Percentiles rank a stretch among this genome's conserved stretches.
Evolutionary conservation across 2,888 invertebrate genomes (phyloP).

Genomic region (Tetheella fluctuosa): DNA sequence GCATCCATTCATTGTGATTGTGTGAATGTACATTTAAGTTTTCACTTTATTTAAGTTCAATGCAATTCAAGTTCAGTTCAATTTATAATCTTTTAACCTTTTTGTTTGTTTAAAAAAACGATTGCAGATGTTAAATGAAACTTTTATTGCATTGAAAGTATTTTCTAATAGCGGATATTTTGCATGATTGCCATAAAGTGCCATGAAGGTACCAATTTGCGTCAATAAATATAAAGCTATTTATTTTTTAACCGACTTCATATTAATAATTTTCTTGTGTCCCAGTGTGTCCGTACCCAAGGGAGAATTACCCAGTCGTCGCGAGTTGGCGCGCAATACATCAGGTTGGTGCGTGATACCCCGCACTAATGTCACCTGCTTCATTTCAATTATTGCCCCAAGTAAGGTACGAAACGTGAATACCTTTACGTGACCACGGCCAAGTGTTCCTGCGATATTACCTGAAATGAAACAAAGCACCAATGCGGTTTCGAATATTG

Average conservation of each 20-base stretch:
- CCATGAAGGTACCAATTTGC: too few species aligned
- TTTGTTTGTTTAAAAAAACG: too few species aligned
- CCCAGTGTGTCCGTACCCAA: not conserved
- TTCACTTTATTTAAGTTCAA: not conserved
- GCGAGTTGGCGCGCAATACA: conserved; percentile 34
- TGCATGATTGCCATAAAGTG: too few species aligned
- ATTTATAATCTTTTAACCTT: not conserved
- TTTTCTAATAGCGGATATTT: too few species aligned
- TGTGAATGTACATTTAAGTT: not conserved
- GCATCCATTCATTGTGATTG: conserved; percentile 9
- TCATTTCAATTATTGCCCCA: conserved; percentile 66
- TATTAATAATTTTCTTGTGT: not conserved
- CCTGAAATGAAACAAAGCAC: conserved; percentile 36
- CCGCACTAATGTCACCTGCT: conserved; percentile 57
- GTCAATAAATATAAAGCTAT: too few species aligned
- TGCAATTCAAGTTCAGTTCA: not conserved
- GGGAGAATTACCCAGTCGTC: conserved; percentile 1
- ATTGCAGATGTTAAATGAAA: too few species aligned
- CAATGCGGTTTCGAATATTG: conserved; percentile 39
- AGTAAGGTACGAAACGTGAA: conserved; percentile 42
- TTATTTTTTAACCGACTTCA: too few species aligned
- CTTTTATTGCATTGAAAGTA: too few species aligned
- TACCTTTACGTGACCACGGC: conserved; percentile 47
- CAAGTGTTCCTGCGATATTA: conserved; percentile 34
- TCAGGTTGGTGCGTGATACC: conserved; percentile 59